Conservation (phyloP, 1,140 invertebrate genomes). For the Drosophila funebris region DNA sequence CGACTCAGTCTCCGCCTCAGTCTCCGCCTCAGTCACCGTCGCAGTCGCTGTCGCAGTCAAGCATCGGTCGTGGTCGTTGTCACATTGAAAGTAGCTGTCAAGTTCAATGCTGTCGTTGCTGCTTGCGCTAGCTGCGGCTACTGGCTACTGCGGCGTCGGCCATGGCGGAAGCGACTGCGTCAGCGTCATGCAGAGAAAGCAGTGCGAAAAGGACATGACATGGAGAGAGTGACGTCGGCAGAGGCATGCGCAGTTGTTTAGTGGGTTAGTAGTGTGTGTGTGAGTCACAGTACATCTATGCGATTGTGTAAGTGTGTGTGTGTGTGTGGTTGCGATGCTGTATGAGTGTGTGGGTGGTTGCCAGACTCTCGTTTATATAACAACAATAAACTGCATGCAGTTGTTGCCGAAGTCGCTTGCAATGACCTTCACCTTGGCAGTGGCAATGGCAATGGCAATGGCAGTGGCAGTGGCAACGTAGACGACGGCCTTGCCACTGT, state of each 20-base stretch:
- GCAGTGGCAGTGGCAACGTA: conserved; percentile 45
- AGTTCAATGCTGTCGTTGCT: conserved; percentile 66
- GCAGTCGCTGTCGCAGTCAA: not conserved
- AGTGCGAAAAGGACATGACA: conserved; percentile 41
- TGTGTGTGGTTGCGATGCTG: not conserved
- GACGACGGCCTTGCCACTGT: conserved; percentile 30
- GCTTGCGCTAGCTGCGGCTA: not conserved
- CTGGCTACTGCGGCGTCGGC: conserved; percentile 10
- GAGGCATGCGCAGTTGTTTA: conserved; percentile 66
- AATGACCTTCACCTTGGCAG: conserved; percentile 77
- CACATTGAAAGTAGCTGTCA: conserved; percentile 61
- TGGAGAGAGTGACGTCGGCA: conserved; percentile 37
- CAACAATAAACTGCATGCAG: conserved; percentile 66
- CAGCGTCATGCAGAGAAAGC: conserved; percentile 49
- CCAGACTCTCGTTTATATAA: conserved; percentile 66
- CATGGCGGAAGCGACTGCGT: conserved; percentile 26
- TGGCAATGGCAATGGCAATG: conserved; percentile 45
- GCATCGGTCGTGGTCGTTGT: conserved; percentile 1
- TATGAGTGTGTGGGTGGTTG: not conserved
- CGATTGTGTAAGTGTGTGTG: not conserved
- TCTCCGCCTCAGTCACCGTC: too few species aligned
- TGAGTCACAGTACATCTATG: not conserved
- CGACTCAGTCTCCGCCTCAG: not conserved
- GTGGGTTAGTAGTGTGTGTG: conserved; percentile 47
- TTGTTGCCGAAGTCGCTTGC: conserved; percentile 53